A percentile compares a stretch with the other conserved stretches of the same genome.
Conservation (phyloP, 2,888 invertebrate species). For the Ptychoptera contaminata region DNA sequence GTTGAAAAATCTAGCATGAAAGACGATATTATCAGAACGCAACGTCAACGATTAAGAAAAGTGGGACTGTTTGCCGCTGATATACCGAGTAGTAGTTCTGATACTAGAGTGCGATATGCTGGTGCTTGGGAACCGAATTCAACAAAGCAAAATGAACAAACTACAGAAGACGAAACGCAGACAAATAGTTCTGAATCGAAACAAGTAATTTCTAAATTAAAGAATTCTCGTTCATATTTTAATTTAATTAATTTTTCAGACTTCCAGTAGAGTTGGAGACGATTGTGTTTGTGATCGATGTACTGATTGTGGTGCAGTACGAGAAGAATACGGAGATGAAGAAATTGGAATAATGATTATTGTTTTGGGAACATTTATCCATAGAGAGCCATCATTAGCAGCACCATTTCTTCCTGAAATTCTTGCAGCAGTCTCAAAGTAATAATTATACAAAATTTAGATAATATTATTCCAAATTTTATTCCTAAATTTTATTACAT, state of each 20-base stretch:
- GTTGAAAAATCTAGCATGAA: conserved; percentile 9
- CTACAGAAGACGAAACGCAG: conserved; percentile 19
- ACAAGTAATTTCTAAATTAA: conserved; percentile 12
- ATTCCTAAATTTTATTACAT: background rate
- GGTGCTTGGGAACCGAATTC: conserved; percentile 39
- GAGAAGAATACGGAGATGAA: conserved; percentile 92
- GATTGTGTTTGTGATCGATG: conserved; percentile 53
- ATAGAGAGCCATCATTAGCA: conserved; percentile 88
- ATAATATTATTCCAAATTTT: background rate
- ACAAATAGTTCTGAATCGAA: conserved; percentile 17
- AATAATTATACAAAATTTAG: conserved; percentile 14
- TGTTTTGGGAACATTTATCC: conserved; percentile 87
- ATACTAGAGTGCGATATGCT: conserved; percentile 33
- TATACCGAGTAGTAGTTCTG: conserved; percentile 19
- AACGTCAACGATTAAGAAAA: conserved; percentile 38
- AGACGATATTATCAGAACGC: conserved; percentile 27
- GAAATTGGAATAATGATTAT: conserved; percentile 89
- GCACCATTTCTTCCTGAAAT: conserved; percentile 87
- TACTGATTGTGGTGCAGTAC: conserved; percentile 76
- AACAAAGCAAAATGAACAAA: conserved; percentile 18
- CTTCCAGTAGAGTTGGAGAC: conserved; percentile 47
- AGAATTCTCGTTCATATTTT: background rate
- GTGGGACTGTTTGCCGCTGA: conserved; percentile 37
- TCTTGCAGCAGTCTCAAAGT: conserved; percentile 77
- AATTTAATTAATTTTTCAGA: conserved; percentile 19